Base-by-base conservation (phyloP, 2,888 invertebrate species). In the Drosophila ezoana region DNA sequence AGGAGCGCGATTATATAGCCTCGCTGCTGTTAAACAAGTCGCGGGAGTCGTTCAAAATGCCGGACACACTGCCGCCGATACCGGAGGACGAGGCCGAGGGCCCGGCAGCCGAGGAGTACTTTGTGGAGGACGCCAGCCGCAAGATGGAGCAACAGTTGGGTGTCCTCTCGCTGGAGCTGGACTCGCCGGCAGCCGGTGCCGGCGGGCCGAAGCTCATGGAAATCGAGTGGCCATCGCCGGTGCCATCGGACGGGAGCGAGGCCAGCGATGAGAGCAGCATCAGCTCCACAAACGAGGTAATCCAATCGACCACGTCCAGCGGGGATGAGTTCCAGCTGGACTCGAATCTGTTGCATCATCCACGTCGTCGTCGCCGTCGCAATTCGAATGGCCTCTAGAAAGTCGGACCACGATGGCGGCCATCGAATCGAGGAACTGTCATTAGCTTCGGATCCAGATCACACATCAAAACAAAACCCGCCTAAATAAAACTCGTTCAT, bases 351-450 rank as follows among this genome's bases (percentile, higher is more conserved):
- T 32, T 32, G 4, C 4, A 20, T 13, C 13, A 35, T 35, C 35
- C 48, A 18, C 35, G 37, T 23, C 49, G 35, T 20, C 48, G 35
- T 20, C 49, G 37, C 4, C 35, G 18, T 6, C n/a, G 49, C 49
- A 10, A 13, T 13, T 32, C 32, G 1, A 33, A 47, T 16, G 33
- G 3, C 35, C 9, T 35, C 2, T 49, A 49, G 18, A 16, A 1
- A 41, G 4, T 18, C 41, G 4, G 10, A 0, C 18, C 11, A 35
- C 4, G 1, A 35, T 35, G 35, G 35, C 35, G 10, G 11, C 35
- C 35, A 35, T 35, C 35, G 11, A 11, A 35, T 13, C 35, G 35
- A 35, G 35, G 13, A 35, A 13, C 35, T 35, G 35, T 35, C 35
- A 11, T 13, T 35, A 35, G 35, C 13, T 35, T 11, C 35, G 10